These are phyloP conservation scores for Rotaria macrura DNA, from an alignment of 2,888 invertebrate species.

Conservation along the genomic window DNA sequence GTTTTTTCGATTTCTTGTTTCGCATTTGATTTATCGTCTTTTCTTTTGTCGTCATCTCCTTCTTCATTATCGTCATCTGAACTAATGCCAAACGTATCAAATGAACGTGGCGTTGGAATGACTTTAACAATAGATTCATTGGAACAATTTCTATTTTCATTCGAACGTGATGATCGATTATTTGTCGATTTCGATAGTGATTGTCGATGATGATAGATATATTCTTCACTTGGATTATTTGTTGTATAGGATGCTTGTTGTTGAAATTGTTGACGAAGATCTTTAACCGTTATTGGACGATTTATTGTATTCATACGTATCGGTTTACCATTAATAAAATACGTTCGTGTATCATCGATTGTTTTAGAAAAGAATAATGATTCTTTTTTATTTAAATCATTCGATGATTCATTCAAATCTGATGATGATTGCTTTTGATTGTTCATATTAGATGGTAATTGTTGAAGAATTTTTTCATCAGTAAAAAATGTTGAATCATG, in stretches of 20 bases:
- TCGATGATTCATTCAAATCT: background rate
- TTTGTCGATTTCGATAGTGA: background rate
- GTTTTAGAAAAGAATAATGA: background rate
- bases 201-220: background rate
- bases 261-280: constrained; percentile 6
- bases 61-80: background rate
- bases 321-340: background rate
- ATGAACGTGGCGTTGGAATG: background rate
- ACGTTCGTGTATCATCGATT: background rate
- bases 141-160: background rate
- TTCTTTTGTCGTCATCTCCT: too few species aligned
- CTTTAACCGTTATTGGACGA: background rate
- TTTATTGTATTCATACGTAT: background rate
- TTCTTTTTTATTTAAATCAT: background rate
- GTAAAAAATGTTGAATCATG: background rate
- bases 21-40: background rate
- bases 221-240: background rate
- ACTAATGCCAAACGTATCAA: background rate
- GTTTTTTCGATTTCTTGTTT: constrained; percentile 12
- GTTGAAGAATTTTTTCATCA: background rate
- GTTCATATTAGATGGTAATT: background rate
- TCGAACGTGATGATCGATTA: background rate
- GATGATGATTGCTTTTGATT: background rate
- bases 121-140: background rate
- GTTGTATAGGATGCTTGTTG: background rate